phyloP scores from a whole-genome alignment of 1,140 invertebrate species.

The Onthophagus taurus region DNA sequence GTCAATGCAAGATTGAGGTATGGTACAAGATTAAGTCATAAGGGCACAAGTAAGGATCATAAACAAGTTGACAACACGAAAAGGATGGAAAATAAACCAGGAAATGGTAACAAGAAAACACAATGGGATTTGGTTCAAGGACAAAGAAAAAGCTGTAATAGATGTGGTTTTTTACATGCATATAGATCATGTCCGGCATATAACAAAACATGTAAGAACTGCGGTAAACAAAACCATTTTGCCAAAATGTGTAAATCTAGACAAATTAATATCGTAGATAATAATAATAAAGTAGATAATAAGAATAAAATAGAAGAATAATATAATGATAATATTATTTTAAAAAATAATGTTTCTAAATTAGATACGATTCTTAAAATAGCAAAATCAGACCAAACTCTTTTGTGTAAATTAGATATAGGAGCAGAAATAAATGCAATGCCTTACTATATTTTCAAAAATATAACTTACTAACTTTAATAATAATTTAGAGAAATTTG shows the following conservation, averaged over 20 bases:
- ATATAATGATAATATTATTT: not conserved
- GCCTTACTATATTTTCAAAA: not conserved
- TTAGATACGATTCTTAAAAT: no score
- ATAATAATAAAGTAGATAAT: not conserved
- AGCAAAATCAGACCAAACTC: not conserved
- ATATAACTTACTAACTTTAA: not conserved
- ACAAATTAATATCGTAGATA: not conserved
- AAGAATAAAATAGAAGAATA: not conserved
- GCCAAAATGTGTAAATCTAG: not conserved
- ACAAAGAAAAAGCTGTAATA: no score
- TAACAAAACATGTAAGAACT: conserved; percentile 4
- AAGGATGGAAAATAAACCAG: not conserved
- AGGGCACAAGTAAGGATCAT: not conserved
- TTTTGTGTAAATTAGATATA: conserved; percentile 4
- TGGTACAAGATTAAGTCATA: not conserved
- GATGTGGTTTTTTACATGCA: no score
- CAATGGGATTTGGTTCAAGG: not conserved
- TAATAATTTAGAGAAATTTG: not conserved
- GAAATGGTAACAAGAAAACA: not conserved
- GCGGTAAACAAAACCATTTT: not conserved
- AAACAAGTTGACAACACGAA: no score
- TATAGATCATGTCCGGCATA: not conserved
- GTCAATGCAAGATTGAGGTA: not conserved
- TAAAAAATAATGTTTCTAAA: no score
- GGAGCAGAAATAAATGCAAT: not conserved